Conservation (phyloP, 1,140 invertebrate species). For the Saccostrea glomerata region DNA sequence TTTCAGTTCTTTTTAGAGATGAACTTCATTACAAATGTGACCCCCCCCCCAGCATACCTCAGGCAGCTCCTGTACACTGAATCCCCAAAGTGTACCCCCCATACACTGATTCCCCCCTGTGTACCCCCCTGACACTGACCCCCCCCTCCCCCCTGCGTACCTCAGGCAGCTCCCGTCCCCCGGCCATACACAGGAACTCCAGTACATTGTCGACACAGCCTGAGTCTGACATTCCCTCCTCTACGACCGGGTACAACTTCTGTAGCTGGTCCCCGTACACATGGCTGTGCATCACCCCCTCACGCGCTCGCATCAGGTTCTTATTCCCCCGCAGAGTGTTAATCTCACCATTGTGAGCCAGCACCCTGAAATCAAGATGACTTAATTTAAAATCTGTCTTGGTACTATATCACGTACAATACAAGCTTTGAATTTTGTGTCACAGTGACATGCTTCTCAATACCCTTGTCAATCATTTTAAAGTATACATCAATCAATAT, state of each 20-base stretch:
- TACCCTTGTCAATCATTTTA: no score
- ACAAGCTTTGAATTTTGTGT: no score
- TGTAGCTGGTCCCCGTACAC: slow-evolving; percentile 90
- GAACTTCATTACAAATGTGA: not conserved
- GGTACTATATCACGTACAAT: no score
- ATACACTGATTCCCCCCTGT: no score
- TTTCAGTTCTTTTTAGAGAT: not conserved
- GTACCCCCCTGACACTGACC: no score
- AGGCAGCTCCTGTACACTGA: no score
- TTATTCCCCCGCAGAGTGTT: slow-evolving; percentile 98
- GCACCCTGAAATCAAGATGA: slow-evolving; percentile 83
- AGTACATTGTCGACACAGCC: slow-evolving; percentile 98
- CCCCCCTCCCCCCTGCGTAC: slow-evolving; percentile 76
- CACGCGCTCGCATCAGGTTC: slow-evolving; percentile 98
- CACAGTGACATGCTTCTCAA: no score
- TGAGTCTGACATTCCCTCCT: slow-evolving; percentile 98
- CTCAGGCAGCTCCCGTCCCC: slow-evolving; percentile 93
- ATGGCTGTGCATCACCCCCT: slow-evolving; percentile 96
- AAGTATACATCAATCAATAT: no score
- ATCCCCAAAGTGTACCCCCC: no score
- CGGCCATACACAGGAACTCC: slow-evolving; percentile 97
- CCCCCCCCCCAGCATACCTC: no score
- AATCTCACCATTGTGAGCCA: slow-evolving; percentile 99
- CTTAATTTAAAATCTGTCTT: no score
- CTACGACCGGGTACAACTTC: slow-evolving; percentile 97